Base-by-base conservation (phyloP, 2,888 invertebrate genomes). In the Micoletzkya japonica region DNA sequence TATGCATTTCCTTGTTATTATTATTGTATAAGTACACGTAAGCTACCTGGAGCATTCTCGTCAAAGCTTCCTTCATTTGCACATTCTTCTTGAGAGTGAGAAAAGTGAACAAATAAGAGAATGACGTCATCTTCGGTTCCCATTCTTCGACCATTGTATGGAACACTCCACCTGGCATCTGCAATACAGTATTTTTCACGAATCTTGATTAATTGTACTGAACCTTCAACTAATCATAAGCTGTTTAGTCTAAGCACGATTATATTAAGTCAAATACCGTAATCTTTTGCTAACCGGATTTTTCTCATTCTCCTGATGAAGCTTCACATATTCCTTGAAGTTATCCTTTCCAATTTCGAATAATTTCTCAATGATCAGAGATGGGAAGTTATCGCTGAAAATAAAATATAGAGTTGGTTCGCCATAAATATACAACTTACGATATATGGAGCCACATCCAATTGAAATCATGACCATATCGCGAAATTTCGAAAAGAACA, bases 361-460 rank as follows among this genome's bases (percentile, higher is more conserved):
- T 2, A 78, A 56, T 59, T 73, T 74, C 10, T 72, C 67, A 6
- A 77, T 74, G 0, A 77, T 74, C n/a, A 68, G 36, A 17, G 71
- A 72, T n/a, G 76, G 75, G 37, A 73, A 73, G 1, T 71, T 68
- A 2, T 70, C 69, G 30, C 78, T 78, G 68, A 66, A 74, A 63
- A 4, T 66, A 57, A 30, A 39, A 54, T 14, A 14, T 14, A n/a
- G 20, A 6, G 7, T 14, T 32, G 28, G 32, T 4, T 10, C 14
- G 30, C 26, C 4, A 57, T 6, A 30, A 14, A 28, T 30, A 57
- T 14, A 3, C 30, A 57, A 70, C 73, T 58, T 57, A 78, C 77
- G 75, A 77, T 50, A 78, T 75, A 56, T 78, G 76, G 4, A 75
- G 67, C 77, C 77, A 78, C 57, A 78, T 74, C 78, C 78, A 78